Evolutionary conservation across 1,140 invertebrate genomes (phyloP).

Genomic region (Coptotermes formosanus): DNA sequence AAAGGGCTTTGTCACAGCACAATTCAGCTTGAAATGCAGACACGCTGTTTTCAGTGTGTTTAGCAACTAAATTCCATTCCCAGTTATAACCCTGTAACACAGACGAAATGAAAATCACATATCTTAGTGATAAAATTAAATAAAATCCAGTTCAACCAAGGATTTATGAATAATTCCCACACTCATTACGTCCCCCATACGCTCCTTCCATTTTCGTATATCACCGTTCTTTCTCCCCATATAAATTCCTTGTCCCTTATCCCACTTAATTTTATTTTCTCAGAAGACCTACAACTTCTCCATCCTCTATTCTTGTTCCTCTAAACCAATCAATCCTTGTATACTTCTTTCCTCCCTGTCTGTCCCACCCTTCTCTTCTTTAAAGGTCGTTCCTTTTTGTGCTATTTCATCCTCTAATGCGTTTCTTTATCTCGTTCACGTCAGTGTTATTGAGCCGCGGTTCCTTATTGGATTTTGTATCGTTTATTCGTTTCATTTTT

Average conservation of each 20-base stretch:
- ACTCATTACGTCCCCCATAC: not conserved
- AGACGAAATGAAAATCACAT: not conserved
- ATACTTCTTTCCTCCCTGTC: not conserved
- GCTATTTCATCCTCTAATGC: slow-evolving; percentile 30
- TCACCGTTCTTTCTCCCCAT: not conserved
- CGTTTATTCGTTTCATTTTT: slow-evolving; percentile 19
- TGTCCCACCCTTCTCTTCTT: not conserved
- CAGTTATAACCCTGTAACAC: not conserved
- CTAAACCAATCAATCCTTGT: slow-evolving; percentile 25
- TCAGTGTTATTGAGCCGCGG: slow-evolving; percentile 16
- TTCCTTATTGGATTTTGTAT: slow-evolving; percentile 28
- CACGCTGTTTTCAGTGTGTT: too few species aligned
- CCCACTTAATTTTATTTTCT: slow-evolving; percentile 17
- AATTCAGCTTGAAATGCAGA: too few species aligned
- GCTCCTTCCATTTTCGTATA: not conserved
- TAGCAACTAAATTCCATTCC: too few species aligned
- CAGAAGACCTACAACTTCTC: slow-evolving; percentile 5
- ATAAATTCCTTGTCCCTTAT: slow-evolving; percentile 7
- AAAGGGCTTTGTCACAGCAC: too few species aligned
- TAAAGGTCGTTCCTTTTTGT: slow-evolving; percentile 19
- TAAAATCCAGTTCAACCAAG: not conserved
- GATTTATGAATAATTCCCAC: not conserved
- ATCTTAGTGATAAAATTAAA: not conserved
- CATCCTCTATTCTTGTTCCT: slow-evolving; percentile 17
- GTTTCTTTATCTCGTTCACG: slow-evolving; percentile 24